These are phyloP conservation scores for Odocoileus hemionus DNA, from an alignment of 2,113 vertebrate genomes.

Conservation along the genomic window DNA sequence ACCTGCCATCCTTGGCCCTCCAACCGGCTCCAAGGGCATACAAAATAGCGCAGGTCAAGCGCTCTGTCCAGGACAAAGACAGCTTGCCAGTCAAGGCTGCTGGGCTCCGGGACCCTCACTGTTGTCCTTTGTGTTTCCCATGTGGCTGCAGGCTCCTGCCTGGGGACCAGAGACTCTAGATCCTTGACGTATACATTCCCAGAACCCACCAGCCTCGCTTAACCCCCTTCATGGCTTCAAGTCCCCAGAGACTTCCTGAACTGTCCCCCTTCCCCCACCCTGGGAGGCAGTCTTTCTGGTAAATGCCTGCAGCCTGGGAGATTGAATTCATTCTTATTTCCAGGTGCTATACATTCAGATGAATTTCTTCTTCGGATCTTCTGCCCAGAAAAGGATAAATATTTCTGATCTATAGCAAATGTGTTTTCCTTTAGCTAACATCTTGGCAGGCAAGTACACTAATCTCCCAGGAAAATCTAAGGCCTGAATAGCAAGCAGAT, in stretches of 20 bases:
- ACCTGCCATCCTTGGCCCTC: fast-evolving
- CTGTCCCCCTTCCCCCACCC: too few species aligned
- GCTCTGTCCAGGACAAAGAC: not conserved
- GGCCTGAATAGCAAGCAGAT: conserved; percentile 69
- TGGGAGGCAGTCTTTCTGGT: not conserved
- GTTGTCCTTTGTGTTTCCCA: not conserved
- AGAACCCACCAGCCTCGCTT: not conserved
- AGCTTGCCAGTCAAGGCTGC: not conserved
- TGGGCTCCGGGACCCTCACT: not conserved
- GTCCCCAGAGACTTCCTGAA: not conserved
- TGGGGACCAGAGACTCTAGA: not conserved
- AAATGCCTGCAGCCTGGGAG: not conserved
- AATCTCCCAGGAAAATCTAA: conserved; percentile 74
- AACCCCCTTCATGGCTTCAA: not conserved
- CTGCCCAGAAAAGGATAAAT: conserved; percentile 72
- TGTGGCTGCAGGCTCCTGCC: not conserved
- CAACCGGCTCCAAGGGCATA: not conserved
- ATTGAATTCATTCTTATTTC: not conserved
- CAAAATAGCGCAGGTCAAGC: not conserved
- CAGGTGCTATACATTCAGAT: conserved; percentile 47
- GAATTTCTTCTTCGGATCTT: conserved; percentile 28
- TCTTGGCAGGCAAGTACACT: conserved; percentile 71
- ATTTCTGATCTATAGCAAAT: conserved; percentile 75
- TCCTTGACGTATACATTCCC: not conserved
- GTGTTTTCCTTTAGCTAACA: conserved; percentile 74